Evolutionary conservation across 2,888 invertebrate genomes (phyloP).

Genomic region (Lathronympha strigana): DNA sequence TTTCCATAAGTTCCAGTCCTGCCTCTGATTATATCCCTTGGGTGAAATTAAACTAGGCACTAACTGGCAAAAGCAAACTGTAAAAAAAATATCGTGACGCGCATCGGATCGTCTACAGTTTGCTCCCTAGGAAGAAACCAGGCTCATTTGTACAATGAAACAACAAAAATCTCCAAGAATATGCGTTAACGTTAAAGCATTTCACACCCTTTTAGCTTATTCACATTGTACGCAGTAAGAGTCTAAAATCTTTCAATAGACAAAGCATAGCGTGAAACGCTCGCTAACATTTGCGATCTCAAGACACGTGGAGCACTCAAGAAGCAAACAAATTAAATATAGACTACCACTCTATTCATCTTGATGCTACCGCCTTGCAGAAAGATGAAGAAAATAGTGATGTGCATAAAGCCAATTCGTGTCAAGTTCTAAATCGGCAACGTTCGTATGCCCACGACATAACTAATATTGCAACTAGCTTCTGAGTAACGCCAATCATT

Average conservation of each 20-base stretch:
- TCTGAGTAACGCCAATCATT: slow-evolving; percentile 56
- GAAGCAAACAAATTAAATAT: slow-evolving; percentile 26
- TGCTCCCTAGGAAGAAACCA: slow-evolving; percentile 21
- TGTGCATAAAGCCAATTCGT: slow-evolving; percentile 41
- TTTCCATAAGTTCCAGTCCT: not conserved
- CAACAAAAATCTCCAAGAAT: too few relatives aligned
- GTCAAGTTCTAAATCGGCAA: slow-evolving; percentile 50
- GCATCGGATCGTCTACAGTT: slow-evolving; percentile 6
- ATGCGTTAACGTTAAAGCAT: too few relatives aligned
- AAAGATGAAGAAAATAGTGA: slow-evolving; percentile 38
- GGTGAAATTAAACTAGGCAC: slow-evolving; percentile 25
- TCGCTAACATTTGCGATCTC: slow-evolving; percentile 20
- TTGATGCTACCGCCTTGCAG: slow-evolving; percentile 18
- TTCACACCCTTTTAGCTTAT: slow-evolving; percentile 35
- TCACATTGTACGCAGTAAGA: slow-evolving; percentile 40
- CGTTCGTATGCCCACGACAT: slow-evolving; percentile 48
- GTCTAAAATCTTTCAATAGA: slow-evolving; percentile 52
- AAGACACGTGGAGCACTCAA: slow-evolving; percentile 25
- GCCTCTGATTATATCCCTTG: slow-evolving; percentile 27
- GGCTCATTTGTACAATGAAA: slow-evolving; percentile 16
- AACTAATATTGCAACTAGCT: slow-evolving; percentile 53
- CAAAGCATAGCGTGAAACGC: slow-evolving; percentile 53
- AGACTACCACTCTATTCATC: slow-evolving; percentile 18
- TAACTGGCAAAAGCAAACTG: slow-evolving; percentile 16
- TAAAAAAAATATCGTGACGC: not conserved